Evolutionary conservation across 2,888 invertebrate species (phyloP).

Genomic region (Hofmannophila pseudospretella): DNA sequence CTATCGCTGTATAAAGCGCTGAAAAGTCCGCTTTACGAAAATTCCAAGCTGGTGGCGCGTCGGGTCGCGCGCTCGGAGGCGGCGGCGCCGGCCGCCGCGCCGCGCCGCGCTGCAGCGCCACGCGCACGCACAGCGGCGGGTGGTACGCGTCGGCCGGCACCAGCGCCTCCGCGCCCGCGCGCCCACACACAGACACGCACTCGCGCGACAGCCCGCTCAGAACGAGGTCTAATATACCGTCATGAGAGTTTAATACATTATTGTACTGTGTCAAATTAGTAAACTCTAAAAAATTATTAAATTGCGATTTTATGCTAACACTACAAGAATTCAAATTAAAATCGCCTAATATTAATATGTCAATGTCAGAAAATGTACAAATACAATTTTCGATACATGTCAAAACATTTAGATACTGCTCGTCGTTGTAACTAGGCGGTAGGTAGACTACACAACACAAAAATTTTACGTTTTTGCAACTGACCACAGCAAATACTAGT

Average conservation of each 20-base stretch:
- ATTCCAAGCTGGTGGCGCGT: too few relatives aligned
- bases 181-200: not conserved
- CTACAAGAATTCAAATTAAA: slow-evolving; percentile 2
- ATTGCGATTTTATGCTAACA: not conserved
- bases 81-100: not conserved
- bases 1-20: too few relatives aligned
- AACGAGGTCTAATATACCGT: slow-evolving; percentile 3
- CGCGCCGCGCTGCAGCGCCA: not conserved
- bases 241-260: not conserved
- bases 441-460: slow-evolving; percentile 4
- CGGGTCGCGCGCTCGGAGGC: not conserved
- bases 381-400: slow-evolving; percentile 3
- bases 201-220: not conserved
- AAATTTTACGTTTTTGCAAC: slow-evolving; percentile 1
- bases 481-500: slow-evolving; percentile 1
- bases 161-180: not conserved
- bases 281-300: not conserved
- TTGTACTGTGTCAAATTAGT: not conserved
- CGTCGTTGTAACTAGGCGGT: slow-evolving; percentile 4
- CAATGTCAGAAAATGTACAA: not conserved
- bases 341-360: not conserved
- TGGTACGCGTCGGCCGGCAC: slow-evolving; percentile 2
- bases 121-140: not conserved
- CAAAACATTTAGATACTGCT: slow-evolving; percentile 3
- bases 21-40: too few relatives aligned